Base-by-base conservation (phyloP, 2,113 vertebrate genomes). In the Ammodytes dubius region DNA sequence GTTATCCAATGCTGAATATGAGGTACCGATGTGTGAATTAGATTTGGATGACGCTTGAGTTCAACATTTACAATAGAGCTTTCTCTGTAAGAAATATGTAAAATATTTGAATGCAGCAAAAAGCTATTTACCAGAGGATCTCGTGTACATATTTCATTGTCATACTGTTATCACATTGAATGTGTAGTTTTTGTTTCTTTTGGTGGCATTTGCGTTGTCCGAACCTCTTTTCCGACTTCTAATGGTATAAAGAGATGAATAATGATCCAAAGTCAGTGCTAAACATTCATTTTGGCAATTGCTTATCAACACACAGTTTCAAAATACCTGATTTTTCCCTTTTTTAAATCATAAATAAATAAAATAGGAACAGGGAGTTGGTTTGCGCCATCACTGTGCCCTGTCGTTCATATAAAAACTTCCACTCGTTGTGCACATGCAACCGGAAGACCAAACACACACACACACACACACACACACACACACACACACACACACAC, bases 271-370 rank as follows among this genome's bases (percentile, higher is more conserved):
- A 61, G 59, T 43, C 2, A 3, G 7, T 71, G 60, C 71, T 77
- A 81, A 74, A 72, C 43, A 66, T 71, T 82, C 63, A 13, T 89
- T 92, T 92, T 92, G 89, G 89, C 89, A 91, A 89, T 79, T 71
- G 43, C 58, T 85, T 69, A 59, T 84, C 46, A 40, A 69, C 9
- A 87, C 13, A 69, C 50, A 75, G 53, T 82, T 77, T 79, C 50
- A 83, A 70, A 39, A 87, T 54, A 85, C 49, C 65, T 19, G 47
- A 56, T 85, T 84, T 74, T 79, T 45, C 19, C 52, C 60, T 42
- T 68, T 84, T 83, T 65, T 77, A 19, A 9, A 42, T 70, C 27
- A 87, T 70, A 83, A 88, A 93, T 91, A 92, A 92, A 91, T 87
- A 88, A 87, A 76, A 88, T 79, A 86, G 67, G 61, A 82, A 46